phyloP scores from a whole-genome alignment of 2,797 vertebrate species.

The Syngnathus acus region DNA sequence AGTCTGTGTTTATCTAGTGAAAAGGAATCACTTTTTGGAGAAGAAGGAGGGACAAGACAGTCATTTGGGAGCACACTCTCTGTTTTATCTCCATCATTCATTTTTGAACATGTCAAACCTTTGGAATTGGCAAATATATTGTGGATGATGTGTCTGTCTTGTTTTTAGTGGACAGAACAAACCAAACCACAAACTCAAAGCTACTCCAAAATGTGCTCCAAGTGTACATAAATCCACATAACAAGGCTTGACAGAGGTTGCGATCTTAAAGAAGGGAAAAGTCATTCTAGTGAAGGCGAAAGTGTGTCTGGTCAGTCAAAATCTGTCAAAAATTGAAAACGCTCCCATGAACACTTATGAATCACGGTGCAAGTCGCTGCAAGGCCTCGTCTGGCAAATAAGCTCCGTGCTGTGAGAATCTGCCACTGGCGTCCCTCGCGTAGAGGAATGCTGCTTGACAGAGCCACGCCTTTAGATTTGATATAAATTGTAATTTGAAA shows the following conservation, averaged over 20 bases:
- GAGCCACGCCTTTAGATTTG: constrained; percentile 6
- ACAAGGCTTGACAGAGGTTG: not conserved
- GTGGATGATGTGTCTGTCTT: not conserved
- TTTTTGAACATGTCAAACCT: not conserved
- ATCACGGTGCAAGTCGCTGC: constrained; percentile 14
- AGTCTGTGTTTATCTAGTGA: constrained; percentile 1
- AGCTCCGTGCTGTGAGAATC: not conserved
- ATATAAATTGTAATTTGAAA: not conserved
- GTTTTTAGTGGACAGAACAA: not conserved
- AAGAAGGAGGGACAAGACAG: constrained; percentile 1
- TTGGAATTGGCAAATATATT: not conserved
- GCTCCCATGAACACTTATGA: constrained; percentile 20
- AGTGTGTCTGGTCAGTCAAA: not conserved
- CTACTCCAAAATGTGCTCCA: not conserved
- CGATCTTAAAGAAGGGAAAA: not conserved
- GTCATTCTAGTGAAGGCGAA: not conserved
- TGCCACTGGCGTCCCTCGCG: not conserved
- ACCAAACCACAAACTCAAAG: not conserved
- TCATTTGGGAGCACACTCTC: not conserved
- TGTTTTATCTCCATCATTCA: not conserved
- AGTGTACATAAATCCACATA: not conserved
- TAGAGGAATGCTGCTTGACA: constrained; percentile 15
- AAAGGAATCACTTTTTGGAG: constrained; percentile 5
- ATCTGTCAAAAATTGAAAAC: not conserved
- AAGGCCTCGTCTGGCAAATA: constrained; percentile 11